Evolutionary conservation across 1,140 invertebrate genomes (phyloP), one percentile per base, ranked within the genome.

Genomic region (Ganaspis sp.): DNA sequence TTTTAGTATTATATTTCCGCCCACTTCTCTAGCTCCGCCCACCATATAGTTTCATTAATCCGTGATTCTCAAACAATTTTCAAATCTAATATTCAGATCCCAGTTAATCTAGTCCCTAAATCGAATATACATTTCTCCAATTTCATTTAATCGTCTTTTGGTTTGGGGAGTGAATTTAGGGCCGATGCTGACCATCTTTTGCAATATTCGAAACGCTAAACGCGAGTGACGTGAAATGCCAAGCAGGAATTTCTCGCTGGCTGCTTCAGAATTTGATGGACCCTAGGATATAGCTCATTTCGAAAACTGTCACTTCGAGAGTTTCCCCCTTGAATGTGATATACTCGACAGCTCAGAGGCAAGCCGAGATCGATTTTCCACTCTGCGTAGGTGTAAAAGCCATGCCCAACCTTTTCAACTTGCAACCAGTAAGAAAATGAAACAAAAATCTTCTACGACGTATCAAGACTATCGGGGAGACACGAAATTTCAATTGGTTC

Each of bases 231-330:
- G 11, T 64, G 26, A 64, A 64, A 64, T 29, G 54, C 23, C 54
- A 74, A 37, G 26, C 23, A 4, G 21, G 37, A 72, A 72, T 75
- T 74, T 78, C 49, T 40, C 77, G 29, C 53, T 78, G 54, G 29
- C 49, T 75, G 54, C 53, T 53, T 70, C n/a, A 49, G 54, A 75
- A 78, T 78, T 78, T 75, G 77, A 78, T 78, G 54, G 73, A 72
- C 70, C 53, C 54, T 40, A 19, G 70, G 38, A 74, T 34, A 64
- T 58, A 74, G 74, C 53, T 78, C 77, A 64, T 75, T 72, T 70
- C 54, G 69, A 75, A 75, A 78, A 78, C 73, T 74, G 73, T 78
- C 77, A 74, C 72, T 58, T 78, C 72, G 74, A 75, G 73, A 70
- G 73, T 26, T 38, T 23, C 15, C 74, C 45, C 45, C 58, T 64